These are phyloP conservation scores for Stigmatopora argus DNA, from an alignment of 2,113 vertebrate genomes.

Conservation along the genomic window DNA sequence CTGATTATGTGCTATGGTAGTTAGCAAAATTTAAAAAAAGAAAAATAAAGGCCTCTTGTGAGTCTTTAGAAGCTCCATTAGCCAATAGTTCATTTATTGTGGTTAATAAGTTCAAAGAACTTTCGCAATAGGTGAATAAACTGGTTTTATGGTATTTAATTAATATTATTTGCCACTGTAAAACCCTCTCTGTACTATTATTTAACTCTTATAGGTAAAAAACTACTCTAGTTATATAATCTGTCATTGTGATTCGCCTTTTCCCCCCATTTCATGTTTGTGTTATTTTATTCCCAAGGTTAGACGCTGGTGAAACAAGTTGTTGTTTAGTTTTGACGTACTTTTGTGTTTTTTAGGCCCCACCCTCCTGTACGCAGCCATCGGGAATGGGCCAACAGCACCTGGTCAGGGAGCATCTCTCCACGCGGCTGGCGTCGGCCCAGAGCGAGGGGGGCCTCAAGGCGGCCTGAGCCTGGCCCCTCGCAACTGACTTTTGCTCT, in stretches of 20 bases:
- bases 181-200: no score
- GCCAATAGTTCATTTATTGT: no score
- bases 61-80: slow-evolving; percentile 54
- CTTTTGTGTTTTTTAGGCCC: slow-evolving; percentile 33
- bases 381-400: slow-evolving; percentile 69
- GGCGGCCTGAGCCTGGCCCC: slow-evolving; percentile 34
- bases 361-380: slow-evolving; percentile 32
- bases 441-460: slow-evolving; percentile 57
- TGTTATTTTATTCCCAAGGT: no score
- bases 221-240: no score
- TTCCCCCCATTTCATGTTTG: no score
- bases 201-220: no score
- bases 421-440: slow-evolving; percentile 55
- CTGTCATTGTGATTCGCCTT: no score
- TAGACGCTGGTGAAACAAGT: slow-evolving; percentile 38
- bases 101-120: no score
- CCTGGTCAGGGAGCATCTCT: slow-evolving; percentile 65
- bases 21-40: background rate
- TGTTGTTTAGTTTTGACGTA: background rate
- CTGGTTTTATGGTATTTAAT: no score
- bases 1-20: no score
- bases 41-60: slow-evolving; percentile 42
- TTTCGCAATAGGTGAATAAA: no score
- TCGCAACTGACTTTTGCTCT: background rate
- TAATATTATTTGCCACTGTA: no score